These are phyloP conservation scores for Amyelois transitella DNA, from an alignment of 1,140 invertebrate genomes.

Conservation along the genomic window DNA sequence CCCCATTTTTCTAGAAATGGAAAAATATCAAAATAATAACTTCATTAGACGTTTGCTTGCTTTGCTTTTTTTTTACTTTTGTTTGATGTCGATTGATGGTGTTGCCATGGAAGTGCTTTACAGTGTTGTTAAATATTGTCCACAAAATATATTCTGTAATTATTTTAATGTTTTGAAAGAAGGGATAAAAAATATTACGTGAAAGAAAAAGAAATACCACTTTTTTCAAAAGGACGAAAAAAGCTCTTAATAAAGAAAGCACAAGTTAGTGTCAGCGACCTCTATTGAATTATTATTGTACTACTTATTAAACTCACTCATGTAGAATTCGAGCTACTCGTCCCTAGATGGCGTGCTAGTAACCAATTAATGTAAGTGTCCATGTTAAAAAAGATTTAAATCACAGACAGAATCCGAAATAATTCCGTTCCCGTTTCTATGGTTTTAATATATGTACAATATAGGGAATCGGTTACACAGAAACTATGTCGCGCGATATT, in stretches of 20 bases:
- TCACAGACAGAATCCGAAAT: no score
- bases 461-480: no score
- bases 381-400: no score
- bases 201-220: neutral
- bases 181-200: neutral
- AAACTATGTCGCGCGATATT: no score
- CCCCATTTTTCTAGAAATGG: conserved; percentile 45
- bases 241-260: neutral
- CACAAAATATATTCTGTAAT: neutral
- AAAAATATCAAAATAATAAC: conserved; percentile 16
- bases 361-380: neutral
- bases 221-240: no score
- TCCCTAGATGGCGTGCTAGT: neutral
- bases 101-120: no score
- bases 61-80: conserved; percentile 8
- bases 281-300: neutral
- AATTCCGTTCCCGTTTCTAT: no score
- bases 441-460: no score
- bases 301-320: neutral
- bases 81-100: no score
- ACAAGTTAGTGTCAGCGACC: no score
- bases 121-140: neutral
- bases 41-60: conserved; percentile 5
- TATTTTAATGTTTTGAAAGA: no score
- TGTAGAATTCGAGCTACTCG: neutral